These are phyloP conservation scores for Uria aalge DNA, from an alignment of 2,113 vertebrate genomes.

Conservation along the genomic window DNA sequence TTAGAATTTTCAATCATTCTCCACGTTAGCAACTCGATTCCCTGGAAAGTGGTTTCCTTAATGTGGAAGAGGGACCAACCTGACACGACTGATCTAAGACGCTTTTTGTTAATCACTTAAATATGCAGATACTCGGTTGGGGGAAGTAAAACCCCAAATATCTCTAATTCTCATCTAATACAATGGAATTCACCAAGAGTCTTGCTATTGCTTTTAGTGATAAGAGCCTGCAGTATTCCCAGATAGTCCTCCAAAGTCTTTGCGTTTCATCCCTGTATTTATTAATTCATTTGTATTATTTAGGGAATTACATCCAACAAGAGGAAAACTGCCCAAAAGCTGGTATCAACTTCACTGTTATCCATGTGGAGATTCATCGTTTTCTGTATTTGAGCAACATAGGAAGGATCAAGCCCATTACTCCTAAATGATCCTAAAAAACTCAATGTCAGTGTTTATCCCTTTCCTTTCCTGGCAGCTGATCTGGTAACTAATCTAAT, in stretches of 20 bases:
- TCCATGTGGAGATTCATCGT: background rate
- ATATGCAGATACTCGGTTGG: background rate
- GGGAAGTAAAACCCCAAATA: background rate
- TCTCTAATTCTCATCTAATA: background rate
- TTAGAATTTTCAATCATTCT: accelerated
- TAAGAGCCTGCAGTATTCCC: background rate
- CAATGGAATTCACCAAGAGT: background rate
- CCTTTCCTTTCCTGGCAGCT: background rate
- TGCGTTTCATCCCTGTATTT: background rate
- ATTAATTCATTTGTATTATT: background rate
- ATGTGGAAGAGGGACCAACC: background rate
- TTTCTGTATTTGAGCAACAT: background rate
- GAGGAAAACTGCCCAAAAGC: background rate
- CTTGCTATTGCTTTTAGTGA: background rate
- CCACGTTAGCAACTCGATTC: background rate
- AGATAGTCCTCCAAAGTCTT: background rate
- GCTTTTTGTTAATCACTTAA: background rate
- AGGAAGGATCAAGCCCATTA: background rate
- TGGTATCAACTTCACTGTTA: background rate
- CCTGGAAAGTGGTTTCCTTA: background rate
- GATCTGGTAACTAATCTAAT: conserved; percentile 7
- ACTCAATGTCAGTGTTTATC: background rate
- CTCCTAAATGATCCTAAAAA: background rate
- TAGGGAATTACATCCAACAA: background rate
- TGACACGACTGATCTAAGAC: background rate